phyloP scores from a whole-genome alignment of 2,888 invertebrate genomes.

The Cerceris ruficornis region DNA sequence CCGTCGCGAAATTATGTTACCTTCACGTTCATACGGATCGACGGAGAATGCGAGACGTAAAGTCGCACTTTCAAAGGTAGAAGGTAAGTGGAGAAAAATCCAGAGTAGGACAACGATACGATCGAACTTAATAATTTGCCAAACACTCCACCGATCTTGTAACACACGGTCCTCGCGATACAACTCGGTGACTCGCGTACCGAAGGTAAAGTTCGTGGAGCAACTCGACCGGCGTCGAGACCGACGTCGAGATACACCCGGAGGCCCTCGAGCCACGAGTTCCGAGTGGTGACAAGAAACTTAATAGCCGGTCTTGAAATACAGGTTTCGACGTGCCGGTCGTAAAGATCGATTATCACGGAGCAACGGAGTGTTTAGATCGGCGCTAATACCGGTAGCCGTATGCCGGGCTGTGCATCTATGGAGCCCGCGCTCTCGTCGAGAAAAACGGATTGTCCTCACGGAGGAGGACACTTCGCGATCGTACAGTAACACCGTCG shows the following conservation, averaged over 20 bases:
- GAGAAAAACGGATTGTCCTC: too few relatives aligned
- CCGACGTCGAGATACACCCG: conserved; percentile 23
- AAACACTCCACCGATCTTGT: too few relatives aligned
- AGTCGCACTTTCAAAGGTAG: too few relatives aligned
- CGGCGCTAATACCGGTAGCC: conserved; percentile 65
- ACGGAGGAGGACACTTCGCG: too few relatives aligned
- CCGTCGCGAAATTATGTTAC: too few relatives aligned
- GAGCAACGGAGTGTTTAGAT: conserved; percentile 57
- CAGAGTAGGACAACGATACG: too few relatives aligned
- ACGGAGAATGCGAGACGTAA: too few relatives aligned
- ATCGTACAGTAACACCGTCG: too few relatives aligned
- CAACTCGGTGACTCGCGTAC: neutral
- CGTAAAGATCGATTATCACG: conserved; percentile 70
- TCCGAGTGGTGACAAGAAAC: conserved; percentile 66
- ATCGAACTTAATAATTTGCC: too few relatives aligned
- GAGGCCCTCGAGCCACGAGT: conserved; percentile 23
- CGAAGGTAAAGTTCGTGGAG: neutral
- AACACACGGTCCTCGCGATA: neutral
- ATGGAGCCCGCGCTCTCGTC: neutral
- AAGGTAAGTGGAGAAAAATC: too few relatives aligned
- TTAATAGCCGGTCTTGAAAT: conserved; percentile 70
- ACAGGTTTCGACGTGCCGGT: conserved; percentile 66
- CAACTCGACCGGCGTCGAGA: conserved; percentile 38
- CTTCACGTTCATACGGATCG: too few relatives aligned
- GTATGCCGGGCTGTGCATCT: conserved; percentile 14